Evolutionary conservation across 1,140 invertebrate species (phyloP).

Genomic region (Aleiodes sp.): DNA sequence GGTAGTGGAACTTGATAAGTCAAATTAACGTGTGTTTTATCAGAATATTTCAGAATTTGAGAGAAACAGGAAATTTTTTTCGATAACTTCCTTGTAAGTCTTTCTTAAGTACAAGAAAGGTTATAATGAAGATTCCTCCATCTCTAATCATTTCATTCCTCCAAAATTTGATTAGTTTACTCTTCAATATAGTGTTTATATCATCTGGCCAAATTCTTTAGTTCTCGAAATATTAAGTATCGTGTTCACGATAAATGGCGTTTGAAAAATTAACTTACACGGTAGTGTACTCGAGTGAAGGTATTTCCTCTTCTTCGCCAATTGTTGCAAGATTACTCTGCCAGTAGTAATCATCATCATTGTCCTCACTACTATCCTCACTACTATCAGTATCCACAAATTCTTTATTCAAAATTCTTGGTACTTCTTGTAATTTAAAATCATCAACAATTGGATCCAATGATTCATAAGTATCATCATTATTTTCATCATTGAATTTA

Average conservation of each 20-base stretch:
- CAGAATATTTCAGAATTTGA: too few relatives aligned
- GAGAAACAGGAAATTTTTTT: too few relatives aligned
- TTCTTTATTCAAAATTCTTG: constrained; percentile 20
- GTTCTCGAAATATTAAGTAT: neutral
- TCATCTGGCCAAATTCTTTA: too few relatives aligned
- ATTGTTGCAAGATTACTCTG: constrained; percentile 59
- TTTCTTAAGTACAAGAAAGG: too few relatives aligned
- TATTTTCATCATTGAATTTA: constrained; percentile 37
- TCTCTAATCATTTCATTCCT: too few relatives aligned
- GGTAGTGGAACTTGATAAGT: too few relatives aligned
- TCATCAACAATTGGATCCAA: constrained; percentile 29
- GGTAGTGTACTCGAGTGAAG: constrained; percentile 54
- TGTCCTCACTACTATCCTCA: constrained; percentile 44
- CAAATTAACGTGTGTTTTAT: too few relatives aligned
- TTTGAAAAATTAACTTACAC: constrained; percentile 42
- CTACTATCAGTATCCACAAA: constrained; percentile 10
- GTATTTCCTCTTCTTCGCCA: constrained; percentile 58
- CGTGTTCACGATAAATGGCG: neutral
- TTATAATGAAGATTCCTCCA: too few relatives aligned
- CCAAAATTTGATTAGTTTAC: too few relatives aligned
- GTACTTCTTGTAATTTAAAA: neutral
- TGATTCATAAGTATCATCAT: constrained; percentile 34
- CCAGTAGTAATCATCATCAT: constrained; percentile 55
- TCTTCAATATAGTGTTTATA: too few relatives aligned
- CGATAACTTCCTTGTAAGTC: too few relatives aligned